phyloP scores from a whole-genome alignment of 2,797 vertebrate species.

The Muscicapa comitata region DNA sequence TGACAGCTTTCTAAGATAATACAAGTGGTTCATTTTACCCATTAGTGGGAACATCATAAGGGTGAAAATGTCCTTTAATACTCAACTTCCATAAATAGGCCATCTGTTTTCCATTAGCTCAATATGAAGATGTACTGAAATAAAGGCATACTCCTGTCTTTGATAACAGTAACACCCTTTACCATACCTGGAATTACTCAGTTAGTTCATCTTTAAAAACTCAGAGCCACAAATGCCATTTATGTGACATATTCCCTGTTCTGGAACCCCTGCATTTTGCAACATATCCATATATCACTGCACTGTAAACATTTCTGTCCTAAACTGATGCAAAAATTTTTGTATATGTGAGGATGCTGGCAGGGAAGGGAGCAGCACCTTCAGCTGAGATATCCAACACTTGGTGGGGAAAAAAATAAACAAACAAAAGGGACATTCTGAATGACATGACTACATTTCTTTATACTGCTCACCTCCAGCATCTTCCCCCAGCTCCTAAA shows the following conservation, averaged over 20 bases:
- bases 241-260: background rate
- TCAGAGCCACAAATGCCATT: background rate
- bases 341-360: background rate
- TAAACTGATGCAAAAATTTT: background rate
- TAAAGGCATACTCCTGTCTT: slow-evolving; percentile 3
- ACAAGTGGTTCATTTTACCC: slow-evolving; percentile 47
- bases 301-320: background rate
- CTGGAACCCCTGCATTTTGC: background rate
- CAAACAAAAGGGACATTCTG: background rate
- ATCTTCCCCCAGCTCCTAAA: background rate
- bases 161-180: slow-evolving; percentile 12
- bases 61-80: slow-evolving; percentile 54
- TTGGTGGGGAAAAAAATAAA: background rate
- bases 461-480: background rate
- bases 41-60: slow-evolving; percentile 48
- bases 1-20: slow-evolving; percentile 43
- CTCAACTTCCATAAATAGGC: slow-evolving; percentile 48
- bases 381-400: background rate
- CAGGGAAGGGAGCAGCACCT: background rate
- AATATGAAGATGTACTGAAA: slow-evolving; percentile 41
- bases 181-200: background rate
- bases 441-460: fast-evolving
- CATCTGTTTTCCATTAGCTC: slow-evolving; percentile 66
- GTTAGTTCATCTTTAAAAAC: background rate
- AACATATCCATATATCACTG: background rate